Evolutionary conservation across 2,113 vertebrate genomes (phyloP).

Genomic region (Platysteira castanea): DNA sequence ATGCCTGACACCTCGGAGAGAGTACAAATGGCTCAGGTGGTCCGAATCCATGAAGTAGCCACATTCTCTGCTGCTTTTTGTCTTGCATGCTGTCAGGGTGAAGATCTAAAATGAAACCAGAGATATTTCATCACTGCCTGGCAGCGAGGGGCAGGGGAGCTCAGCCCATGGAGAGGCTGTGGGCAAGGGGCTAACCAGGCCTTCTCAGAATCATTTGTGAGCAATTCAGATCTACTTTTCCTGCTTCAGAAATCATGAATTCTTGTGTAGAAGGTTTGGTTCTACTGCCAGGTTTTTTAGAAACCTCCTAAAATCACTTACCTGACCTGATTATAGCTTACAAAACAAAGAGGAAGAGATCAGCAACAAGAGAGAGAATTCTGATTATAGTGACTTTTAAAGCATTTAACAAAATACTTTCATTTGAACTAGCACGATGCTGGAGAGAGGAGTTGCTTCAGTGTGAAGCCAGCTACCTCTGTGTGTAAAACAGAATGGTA

Average conservation of each 20-base stretch:
- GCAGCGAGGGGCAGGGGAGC: neutral
- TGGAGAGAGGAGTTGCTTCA: neutral
- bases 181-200: neutral
- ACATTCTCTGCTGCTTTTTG: conserved; percentile 78
- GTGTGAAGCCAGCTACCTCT: neutral
- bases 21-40: conserved; percentile 80
- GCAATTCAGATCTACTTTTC: neutral
- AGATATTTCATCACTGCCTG: neutral
- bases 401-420: neutral
- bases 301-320: conserved; percentile 23
- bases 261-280: neutral
- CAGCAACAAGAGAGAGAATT: neutral
- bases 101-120: conserved; percentile 69
- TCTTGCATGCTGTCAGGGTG: conserved; percentile 56
- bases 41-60: conserved; percentile 79
- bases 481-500: neutral
- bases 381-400: neutral
- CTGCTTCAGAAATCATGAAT: neutral
- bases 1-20: conserved; percentile 79
- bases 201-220: neutral
- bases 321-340: neutral
- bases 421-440: neutral
- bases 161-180: neutral
- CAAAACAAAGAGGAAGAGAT: neutral
- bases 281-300: neutral